Percentiles rank a stretch among this genome's conserved stretches.
Evolutionary conservation across 2,113 vertebrate species (phyloP).

Genomic region (Dicrurus megarhynchus): DNA sequence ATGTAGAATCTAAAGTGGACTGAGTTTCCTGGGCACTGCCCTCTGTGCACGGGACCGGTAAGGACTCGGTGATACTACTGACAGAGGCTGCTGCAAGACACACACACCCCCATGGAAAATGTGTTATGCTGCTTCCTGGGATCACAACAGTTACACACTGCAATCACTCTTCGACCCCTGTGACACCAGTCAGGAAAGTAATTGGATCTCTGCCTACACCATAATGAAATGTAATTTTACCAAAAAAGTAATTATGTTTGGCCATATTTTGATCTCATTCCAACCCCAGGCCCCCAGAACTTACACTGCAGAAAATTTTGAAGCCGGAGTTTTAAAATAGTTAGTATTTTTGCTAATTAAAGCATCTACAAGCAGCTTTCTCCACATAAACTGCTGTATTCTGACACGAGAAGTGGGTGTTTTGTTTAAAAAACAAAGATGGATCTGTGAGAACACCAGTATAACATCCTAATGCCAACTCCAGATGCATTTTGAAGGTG

Average conservation of each 20-base stretch:
- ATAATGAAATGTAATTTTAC: not conserved
- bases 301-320: not conserved
- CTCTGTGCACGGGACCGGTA: conserved; percentile 77
- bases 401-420: not conserved
- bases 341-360: not conserved
- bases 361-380: not conserved
- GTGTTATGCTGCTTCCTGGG: not conserved
- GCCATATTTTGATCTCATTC: not conserved
- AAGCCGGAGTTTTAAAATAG: not conserved
- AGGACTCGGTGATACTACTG: conserved; percentile 78
- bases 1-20: conserved; percentile 66
- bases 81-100: conserved; percentile 75
- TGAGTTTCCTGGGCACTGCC: conserved; percentile 61
- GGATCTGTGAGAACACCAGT: not conserved
- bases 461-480: not conserved
- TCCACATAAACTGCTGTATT: not conserved
- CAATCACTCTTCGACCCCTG: not conserved
- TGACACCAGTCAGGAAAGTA: not conserved
- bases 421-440: not conserved
- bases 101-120: not conserved
- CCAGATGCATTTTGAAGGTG: not conserved
- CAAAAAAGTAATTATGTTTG: not conserved
- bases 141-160: not conserved
- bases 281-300: not conserved
- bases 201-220: not conserved